Percentiles rank a stretch among this genome's conserved stretches.
These are phyloP conservation scores for Tinamus major DNA, from an alignment of 2,797 vertebrate species.

Conservation along the genomic window DNA sequence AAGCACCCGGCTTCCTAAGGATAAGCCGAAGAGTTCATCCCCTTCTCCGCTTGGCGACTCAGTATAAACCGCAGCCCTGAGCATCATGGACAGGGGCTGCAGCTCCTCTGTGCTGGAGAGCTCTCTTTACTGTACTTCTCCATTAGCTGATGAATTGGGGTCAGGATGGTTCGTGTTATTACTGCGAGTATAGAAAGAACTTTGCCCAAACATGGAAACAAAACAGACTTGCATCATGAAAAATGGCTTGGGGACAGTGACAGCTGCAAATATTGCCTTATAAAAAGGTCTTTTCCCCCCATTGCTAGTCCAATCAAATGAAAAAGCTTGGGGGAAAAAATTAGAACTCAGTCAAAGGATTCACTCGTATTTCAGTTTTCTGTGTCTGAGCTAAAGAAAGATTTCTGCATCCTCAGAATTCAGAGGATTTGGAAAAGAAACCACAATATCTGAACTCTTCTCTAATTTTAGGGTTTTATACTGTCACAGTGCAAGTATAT, in stretches of 20 bases:
- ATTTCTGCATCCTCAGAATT: neutral
- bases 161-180: conserved; percentile 26
- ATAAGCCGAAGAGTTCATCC: conserved; percentile 56
- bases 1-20: conserved; percentile 41
- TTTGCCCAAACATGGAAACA: conserved; percentile 35
- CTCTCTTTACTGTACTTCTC: conserved; percentile 34
- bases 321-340: neutral
- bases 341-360: neutral
- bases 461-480: neutral
- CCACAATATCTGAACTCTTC: neutral
- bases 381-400: neutral
- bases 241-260: neutral
- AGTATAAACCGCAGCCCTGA: conserved; percentile 25
- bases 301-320: neutral
- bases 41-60: conserved; percentile 55
- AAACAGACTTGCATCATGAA: neutral
- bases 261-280: neutral
- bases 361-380: neutral
- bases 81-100: conserved; percentile 19
- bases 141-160: conserved; percentile 58
- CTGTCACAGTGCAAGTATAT: neutral
- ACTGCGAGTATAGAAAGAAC: conserved; percentile 15
- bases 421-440: neutral
- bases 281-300: neutral
- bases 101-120: conserved; percentile 54